Percentiles rank a stretch among this genome's conserved stretches.
Conservation (phyloP, 2,888 invertebrate species). For the Allacma fusca region DNA sequence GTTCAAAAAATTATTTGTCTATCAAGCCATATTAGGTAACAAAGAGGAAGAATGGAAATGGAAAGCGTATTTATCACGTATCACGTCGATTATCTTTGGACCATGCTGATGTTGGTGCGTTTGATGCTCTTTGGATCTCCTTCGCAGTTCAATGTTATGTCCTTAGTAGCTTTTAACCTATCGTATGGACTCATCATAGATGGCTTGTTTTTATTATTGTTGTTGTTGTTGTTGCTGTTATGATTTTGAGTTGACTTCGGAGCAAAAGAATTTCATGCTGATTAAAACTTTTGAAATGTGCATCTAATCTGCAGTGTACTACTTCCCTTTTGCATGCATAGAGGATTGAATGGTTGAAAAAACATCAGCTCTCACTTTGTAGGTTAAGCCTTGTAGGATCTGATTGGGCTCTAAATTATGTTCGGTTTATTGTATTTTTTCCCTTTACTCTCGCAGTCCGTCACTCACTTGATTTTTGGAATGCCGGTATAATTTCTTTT, state of each 20-base stretch:
- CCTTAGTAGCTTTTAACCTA: no score
- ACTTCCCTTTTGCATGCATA: no score
- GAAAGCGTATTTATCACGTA: slow-evolving; percentile 36
- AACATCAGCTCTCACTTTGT: neutral
- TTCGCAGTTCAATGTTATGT: no score
- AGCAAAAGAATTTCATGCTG: slow-evolving; percentile 35
- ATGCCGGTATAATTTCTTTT: neutral
- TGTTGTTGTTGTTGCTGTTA: slow-evolving; percentile 16
- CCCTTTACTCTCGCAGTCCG: no score
- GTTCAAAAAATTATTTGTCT: slow-evolving; percentile 32
- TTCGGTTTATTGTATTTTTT: neutral
- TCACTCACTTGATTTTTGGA: neutral
- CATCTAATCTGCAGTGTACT: neutral
- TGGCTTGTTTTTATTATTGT: no score
- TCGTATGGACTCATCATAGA: no score
- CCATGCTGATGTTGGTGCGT: neutral
- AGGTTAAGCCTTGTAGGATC: neutral
- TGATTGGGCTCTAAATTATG: neutral
- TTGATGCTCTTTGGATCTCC: no score
- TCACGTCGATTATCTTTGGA: slow-evolving; percentile 33
- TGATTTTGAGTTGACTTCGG: slow-evolving; percentile 20
- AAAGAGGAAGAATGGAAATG: slow-evolving; percentile 24
- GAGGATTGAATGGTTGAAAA: no score
- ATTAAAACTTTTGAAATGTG: slow-evolving; percentile 29
- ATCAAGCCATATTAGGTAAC: slow-evolving; percentile 33